These are phyloP conservation scores for Ischnus inquisitorius DNA, from an alignment of 2,888 invertebrate species.

Conservation along the genomic window DNA sequence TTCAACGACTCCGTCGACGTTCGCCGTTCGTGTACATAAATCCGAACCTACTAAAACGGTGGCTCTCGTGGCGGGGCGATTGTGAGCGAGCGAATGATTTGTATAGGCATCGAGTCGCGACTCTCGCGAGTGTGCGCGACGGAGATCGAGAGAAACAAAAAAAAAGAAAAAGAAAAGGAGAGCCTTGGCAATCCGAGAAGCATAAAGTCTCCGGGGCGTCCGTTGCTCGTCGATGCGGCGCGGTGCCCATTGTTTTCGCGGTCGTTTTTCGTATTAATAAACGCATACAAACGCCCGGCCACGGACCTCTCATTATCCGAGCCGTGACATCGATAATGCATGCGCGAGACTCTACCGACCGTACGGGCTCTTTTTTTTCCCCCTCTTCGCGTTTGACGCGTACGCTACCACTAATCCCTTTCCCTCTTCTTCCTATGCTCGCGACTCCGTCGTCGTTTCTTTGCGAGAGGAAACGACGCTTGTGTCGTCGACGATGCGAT, in stretches of 20 bases:
- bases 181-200: conserved; percentile 60
- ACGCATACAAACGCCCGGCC: conserved; percentile 64
- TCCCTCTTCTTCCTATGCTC: conserved; percentile 12
- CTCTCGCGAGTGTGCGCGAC: conserved; percentile 63
- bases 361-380: conserved; percentile 28
- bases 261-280: conserved; percentile 74
- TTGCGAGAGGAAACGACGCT: conserved; percentile 50
- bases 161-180: conserved; percentile 30
- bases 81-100: conserved; percentile 26
- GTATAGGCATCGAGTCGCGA: conserved; percentile 11
- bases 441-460: conserved; percentile 22
- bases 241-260: conserved; percentile 73
- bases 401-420: conserved; percentile 3
- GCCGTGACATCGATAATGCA: conserved; percentile 75
- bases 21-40: conserved; percentile 56
- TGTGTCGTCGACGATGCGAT: conserved; percentile 9
- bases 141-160: conserved; percentile 30
- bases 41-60: conserved; percentile 59
- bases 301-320: conserved; percentile 71
- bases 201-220: conserved; percentile 50
- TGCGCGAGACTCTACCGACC: conserved; percentile 54
- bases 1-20: conserved; percentile 57
- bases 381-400: conserved; percentile 42
- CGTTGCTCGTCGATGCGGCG: conserved; percentile 61
- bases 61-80: conserved; percentile 19